A percentile compares a stretch with the other conserved stretches of the same genome.
These are phyloP conservation scores for Drosophila subpulchrella DNA, from an alignment of 1,140 invertebrate species.

Conservation along the genomic window DNA sequence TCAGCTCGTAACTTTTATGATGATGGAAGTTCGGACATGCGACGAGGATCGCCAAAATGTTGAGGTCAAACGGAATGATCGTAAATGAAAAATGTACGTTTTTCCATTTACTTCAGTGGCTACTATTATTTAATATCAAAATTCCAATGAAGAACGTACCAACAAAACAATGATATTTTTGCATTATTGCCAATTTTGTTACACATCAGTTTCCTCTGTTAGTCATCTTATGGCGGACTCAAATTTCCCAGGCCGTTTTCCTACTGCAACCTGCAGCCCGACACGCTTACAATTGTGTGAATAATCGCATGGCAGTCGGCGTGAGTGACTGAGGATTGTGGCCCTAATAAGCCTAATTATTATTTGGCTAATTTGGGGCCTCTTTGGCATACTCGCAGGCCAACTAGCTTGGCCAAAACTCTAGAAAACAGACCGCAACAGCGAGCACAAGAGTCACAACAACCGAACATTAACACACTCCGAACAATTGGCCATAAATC, in stretches of 20 bases:
- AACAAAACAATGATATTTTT: not conserved
- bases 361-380: slow-evolving; percentile 53
- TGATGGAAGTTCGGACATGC: slow-evolving; percentile 1
- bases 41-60: not conserved
- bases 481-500: slow-evolving; percentile 78
- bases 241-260: slow-evolving; percentile 41
- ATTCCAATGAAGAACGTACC: no score
- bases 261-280: slow-evolving; percentile 11
- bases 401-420: slow-evolving; percentile 37
- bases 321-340: slow-evolving; percentile 18
- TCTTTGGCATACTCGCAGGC: slow-evolving; percentile 31
- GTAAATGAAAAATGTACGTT: not conserved
- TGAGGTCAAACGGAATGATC: not conserved
- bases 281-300: slow-evolving; percentile 66
- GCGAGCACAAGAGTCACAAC: slow-evolving; percentile 36
- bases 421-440: slow-evolving; percentile 36
- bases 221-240: not conserved
- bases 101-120: no score
- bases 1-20: slow-evolving; percentile 6
- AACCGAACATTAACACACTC: slow-evolving; percentile 37
- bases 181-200: not conserved
- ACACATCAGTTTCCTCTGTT: not conserved
- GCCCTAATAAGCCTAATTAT: slow-evolving; percentile 72
- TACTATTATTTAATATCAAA: not conserved
- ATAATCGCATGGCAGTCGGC: slow-evolving; percentile 51